Base-by-base conservation (phyloP, 1,140 invertebrate species). In the Leptestheria dahalacensis region DNA sequence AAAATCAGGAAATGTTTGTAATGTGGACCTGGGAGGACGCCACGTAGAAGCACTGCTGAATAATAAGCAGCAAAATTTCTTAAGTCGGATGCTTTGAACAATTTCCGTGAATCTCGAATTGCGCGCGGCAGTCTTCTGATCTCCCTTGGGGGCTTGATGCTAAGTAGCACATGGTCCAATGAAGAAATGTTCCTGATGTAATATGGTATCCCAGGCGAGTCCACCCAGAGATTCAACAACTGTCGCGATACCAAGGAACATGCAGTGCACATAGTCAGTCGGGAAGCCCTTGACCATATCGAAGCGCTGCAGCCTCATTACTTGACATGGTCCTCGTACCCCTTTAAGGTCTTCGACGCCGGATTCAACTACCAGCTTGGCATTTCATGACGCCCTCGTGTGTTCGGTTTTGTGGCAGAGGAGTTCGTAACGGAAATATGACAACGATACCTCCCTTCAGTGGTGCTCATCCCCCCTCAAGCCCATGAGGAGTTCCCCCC, bases 391-490 rank as follows among this genome's bases (percentile, higher is more conserved):
- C n/a, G n/a, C n/a, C n/a, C n/a, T n/a, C n/a, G n/a, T n/a, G n/a
- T n/a, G n/a, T n/a, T n/a, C n/a, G n/a, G n/a, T n/a, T n/a, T n/a
- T n/a, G n/a, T n/a, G n/a, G n/a, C n/a, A n/a, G n/a, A n/a, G n/a
- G n/a, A n/a, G n/a, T n/a, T n/a, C n/a, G n/a, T n/a, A n/a, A n/a
- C n/a, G n/a, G n/a, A n/a, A n/a, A n/a, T n/a, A n/a, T n/a, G n/a
- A n/a, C n/a, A n/a, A n/a, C n/a, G n/a, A n/a, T n/a, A n/a, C n/a
- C n/a, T n/a, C n/a, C n/a, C n/a, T n/a, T n/a, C 52, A 54, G 52
- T 26, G 52, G 52, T 54, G 52, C 52, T 29, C 20, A 54, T 54
- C 52, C 52, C 52, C 52, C 52, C 52, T 25, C 29, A n/a, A 54
- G 52, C 52, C 52, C 24, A 20, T 26, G 52, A 54, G 18, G 23